These are phyloP conservation scores for Tapirus indicus DNA, from an alignment of 2,797 vertebrate species.

Conservation along the genomic window DNA sequence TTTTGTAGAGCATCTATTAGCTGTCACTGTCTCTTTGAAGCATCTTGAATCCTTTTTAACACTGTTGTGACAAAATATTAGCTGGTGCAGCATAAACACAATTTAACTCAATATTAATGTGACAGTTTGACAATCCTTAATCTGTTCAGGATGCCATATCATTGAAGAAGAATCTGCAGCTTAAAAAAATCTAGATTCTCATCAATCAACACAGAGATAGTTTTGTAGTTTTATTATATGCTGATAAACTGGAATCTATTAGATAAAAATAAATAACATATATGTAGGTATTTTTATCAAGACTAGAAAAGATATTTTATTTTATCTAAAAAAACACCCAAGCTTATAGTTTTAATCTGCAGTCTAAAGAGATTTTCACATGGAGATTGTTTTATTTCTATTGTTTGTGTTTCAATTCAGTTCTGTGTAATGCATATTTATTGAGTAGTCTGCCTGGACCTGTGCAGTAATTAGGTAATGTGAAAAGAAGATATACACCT, in stretches of 20 bases:
- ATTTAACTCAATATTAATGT: slow-evolving; percentile 15
- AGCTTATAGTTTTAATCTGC: background rate
- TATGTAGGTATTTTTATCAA: slow-evolving; percentile 48
- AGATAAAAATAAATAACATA: slow-evolving; percentile 15
- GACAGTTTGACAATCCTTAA: slow-evolving; percentile 15
- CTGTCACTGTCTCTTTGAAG: slow-evolving; percentile 31
- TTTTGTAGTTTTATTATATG: slow-evolving; percentile 24
- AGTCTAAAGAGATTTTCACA: slow-evolving; percentile 39
- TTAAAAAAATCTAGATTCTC: background rate
- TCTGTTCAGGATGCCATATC: background rate
- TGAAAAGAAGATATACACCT: background rate
- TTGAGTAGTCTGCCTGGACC: background rate
- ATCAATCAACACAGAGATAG: background rate
- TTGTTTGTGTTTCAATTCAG: slow-evolving; percentile 35
- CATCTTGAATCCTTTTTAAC: background rate
- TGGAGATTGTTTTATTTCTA: slow-evolving; percentile 53
- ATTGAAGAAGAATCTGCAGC: slow-evolving; percentile 2
- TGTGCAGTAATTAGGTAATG: background rate
- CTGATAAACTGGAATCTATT: slow-evolving; percentile 31
- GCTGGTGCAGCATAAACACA: slow-evolving; percentile 11
- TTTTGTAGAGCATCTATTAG: slow-evolving; percentile 41
- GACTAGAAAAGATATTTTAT: background rate
- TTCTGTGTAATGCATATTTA: background rate
- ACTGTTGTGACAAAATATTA: slow-evolving; percentile 31
- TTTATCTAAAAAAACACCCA: background rate